These are phyloP conservation scores for Heteromyza rotundicornis DNA, from an alignment of 2,888 invertebrate species.

Conservation along the genomic window DNA sequence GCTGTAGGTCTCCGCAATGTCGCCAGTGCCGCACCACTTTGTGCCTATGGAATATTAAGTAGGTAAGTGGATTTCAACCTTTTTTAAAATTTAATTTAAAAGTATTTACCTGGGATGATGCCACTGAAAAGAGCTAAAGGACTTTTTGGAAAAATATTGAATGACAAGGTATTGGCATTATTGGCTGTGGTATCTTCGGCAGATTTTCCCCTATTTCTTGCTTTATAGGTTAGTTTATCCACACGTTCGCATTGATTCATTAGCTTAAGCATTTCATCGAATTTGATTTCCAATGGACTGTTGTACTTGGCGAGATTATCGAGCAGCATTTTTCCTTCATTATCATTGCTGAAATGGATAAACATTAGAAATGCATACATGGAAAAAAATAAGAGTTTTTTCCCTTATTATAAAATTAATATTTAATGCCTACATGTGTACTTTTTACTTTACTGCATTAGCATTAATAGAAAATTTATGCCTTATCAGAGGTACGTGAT, in stretches of 20 bases:
- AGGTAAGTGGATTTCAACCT: background rate
- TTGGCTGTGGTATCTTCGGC: slow-evolving; percentile 40
- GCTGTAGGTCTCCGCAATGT: slow-evolving; percentile 81
- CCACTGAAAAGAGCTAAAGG: slow-evolving; percentile 77
- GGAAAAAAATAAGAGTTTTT: too few species aligned
- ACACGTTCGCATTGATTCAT: slow-evolving; percentile 82
- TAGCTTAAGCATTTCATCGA: slow-evolving; percentile 77
- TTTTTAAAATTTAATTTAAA: background rate
- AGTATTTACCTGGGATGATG: slow-evolving; percentile 78
- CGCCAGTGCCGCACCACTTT: slow-evolving; percentile 92
- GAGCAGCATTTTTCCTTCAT: slow-evolving; percentile 71
- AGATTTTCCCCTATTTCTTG: slow-evolving; percentile 36
- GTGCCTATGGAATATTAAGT: slow-evolving; percentile 69
- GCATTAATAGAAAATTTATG: too few species aligned
- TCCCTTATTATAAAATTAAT: too few species aligned
- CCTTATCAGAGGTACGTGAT: too few species aligned
- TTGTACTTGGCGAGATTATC: slow-evolving; percentile 70
- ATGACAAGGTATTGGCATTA: slow-evolving; percentile 35
- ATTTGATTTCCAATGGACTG: slow-evolving; percentile 71
- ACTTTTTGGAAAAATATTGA: slow-evolving; percentile 68
- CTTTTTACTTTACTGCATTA: too few species aligned
- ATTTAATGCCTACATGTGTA: too few species aligned
- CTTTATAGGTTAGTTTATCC: slow-evolving; percentile 58
- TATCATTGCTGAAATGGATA: slow-evolving; percentile 75
- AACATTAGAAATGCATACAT: too few species aligned